Percentiles rank a stretch among this genome's conserved stretches.
Evolutionary conservation across 2,888 invertebrate species (phyloP).

Genomic region (Microplitis manilae): DNA sequence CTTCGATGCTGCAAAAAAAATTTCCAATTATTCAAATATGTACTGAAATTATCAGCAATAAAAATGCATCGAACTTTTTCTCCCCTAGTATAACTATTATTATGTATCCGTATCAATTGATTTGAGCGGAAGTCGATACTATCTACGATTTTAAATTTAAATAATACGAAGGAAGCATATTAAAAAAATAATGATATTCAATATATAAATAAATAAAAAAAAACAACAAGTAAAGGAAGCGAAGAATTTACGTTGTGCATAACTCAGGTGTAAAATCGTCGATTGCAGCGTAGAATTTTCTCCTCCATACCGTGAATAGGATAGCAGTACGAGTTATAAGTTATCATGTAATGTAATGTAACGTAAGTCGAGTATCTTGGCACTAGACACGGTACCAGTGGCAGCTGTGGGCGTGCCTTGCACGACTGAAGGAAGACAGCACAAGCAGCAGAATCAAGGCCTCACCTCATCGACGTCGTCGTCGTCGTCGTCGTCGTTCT

Average conservation of each 20-base stretch:
- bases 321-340: conserved; percentile 12
- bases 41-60: neutral
- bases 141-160: neutral
- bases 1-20: too few species aligned
- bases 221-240: conserved; percentile 13
- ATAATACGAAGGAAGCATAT: too few species aligned
- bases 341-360: conserved; percentile 10
- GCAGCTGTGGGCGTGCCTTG: conserved; percentile 69
- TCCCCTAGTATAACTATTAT: neutral
- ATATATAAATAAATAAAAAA: conserved; percentile 22
- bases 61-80: neutral
- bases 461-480: conserved; percentile 40
- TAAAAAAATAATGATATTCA: conserved; percentile 17
- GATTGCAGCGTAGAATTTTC: conserved; percentile 67
- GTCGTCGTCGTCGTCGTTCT: conserved; percentile 41
- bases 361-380: conserved; percentile 29
- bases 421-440: conserved; percentile 67
- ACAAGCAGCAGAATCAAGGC: conserved; percentile 57
- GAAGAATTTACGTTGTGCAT: conserved; percentile 9
- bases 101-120: neutral
- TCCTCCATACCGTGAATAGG: conserved; percentile 39
- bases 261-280: conserved; percentile 70
- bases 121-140: neutral
- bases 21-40: too few species aligned
- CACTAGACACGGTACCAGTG: conserved; percentile 52